Evolutionary conservation across 2,888 invertebrate species (phyloP), one percentile per base, ranked within the genome.

Genomic region (Dilophus febrilis): DNA sequence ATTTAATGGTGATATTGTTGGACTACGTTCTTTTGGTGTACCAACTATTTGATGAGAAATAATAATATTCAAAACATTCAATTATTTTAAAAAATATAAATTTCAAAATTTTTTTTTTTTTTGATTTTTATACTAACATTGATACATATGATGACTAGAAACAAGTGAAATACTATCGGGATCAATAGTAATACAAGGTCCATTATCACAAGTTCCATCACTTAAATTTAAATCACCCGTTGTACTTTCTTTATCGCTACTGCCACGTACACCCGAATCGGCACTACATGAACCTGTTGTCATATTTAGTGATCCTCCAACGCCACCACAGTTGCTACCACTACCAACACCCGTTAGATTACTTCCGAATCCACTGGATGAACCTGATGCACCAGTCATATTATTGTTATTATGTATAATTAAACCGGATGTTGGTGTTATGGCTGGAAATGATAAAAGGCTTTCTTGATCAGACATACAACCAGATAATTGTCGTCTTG

Each of bases 391-490:
- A 39, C 47, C 48, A 26, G 48, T 43, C 41, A 62, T 51, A 22
- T 22, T 22, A n/a, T n/a, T n/a, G n/a, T n/a, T n/a, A 22, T 22
- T 22, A 39, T 61, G 58, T 38, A 59, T 57, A 37, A 72, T 57
- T 42, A 71, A 57, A n/a, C 65, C 66, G 22, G 66, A 68, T 8
- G 66, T 64, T 4, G 77, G 70, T 47, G 77, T 71, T 52, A 77
- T 67, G 1, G 75, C 74, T 0, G 72, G 73, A 49, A 82, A 74
- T 1, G 82, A 82, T 3, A 80, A 74, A 32, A 84, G 67, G 47
- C 78, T 78, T 63, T 87, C 86, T 50, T 85, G 85, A 61, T 87
- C 87, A 19, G 86, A 84, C 42, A 86, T 67, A 55, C 85, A 85
- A 10, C 82, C 82, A 3, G 81, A 76, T 38, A 87, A 64, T 57